phyloP scores from a whole-genome alignment of 2,888 invertebrate species.

The Agonopterix alstromeriana region DNA sequence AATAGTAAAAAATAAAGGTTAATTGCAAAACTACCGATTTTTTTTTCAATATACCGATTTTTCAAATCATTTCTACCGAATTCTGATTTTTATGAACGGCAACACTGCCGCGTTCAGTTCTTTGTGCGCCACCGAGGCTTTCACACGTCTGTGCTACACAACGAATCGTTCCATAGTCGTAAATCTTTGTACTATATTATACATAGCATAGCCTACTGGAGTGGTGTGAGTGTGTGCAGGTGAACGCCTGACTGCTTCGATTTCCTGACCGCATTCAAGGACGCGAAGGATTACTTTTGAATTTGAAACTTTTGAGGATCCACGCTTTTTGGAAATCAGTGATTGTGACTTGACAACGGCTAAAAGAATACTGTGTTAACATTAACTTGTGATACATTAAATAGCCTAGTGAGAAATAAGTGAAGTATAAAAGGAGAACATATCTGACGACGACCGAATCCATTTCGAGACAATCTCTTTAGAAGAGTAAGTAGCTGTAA shows the following conservation, averaged over 20 bases:
- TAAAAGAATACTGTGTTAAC: constrained; percentile 25
- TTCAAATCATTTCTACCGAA: no score
- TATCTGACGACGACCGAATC: background rate
- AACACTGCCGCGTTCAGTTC: constrained; percentile 73
- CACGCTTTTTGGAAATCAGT: constrained; percentile 37
- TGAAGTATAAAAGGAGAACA: background rate
- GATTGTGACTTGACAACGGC: constrained; percentile 36
- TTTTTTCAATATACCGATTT: no score
- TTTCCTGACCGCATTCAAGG: constrained; percentile 51
- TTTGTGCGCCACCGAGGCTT: constrained; percentile 66
- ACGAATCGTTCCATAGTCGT: constrained; percentile 45
- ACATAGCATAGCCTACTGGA: constrained; percentile 42
- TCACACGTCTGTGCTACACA: constrained; percentile 49
- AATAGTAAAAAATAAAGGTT: no score
- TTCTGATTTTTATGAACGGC: no score
- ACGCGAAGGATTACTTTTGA: constrained; percentile 30
- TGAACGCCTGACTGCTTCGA: constrained; percentile 41
- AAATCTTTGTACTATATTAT: constrained; percentile 34
- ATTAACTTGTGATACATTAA: constrained; percentile 13
- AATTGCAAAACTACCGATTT: no score
- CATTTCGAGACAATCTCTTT: background rate
- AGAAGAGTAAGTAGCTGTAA: constrained; percentile 5
- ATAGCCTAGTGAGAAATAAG: constrained; percentile 1
- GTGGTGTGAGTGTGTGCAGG: constrained; percentile 53
- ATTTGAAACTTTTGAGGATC: constrained; percentile 27